phyloP scores from a whole-genome alignment of 2,888 invertebrate genomes.

The Sesia bembeciformis region DNA sequence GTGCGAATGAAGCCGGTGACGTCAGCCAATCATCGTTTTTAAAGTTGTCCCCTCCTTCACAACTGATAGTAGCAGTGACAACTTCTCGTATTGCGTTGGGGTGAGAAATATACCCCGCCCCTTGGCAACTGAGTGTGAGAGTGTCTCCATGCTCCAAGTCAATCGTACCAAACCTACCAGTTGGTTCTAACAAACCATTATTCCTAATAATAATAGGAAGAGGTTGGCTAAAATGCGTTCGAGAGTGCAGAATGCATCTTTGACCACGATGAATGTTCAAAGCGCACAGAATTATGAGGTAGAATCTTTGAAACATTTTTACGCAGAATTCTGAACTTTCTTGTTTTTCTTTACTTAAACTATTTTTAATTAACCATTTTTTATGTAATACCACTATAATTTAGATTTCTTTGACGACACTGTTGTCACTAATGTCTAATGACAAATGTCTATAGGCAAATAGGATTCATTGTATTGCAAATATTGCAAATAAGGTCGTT shows the following conservation, averaged over 20 bases:
- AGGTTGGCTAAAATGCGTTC: conserved; percentile 45
- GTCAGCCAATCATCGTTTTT: conserved; percentile 44
- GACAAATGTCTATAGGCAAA: too few species aligned
- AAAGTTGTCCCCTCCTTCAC: conserved; percentile 40
- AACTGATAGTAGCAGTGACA: conserved; percentile 33
- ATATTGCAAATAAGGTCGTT: too few species aligned
- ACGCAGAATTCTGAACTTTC: conserved; percentile 1
- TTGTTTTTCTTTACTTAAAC: conserved; percentile 1
- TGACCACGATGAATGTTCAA: conserved; percentile 30
- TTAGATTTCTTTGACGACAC: background rate
- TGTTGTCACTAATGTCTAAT: too few species aligned
- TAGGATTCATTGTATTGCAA: too few species aligned
- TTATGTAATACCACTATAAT: background rate
- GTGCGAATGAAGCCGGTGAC: conserved; percentile 28
- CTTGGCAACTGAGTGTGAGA: conserved; percentile 47
- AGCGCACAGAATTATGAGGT: conserved; percentile 40
- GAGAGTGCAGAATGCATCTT: conserved; percentile 38
- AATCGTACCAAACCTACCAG: conserved; percentile 39
- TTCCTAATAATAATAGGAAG: conserved; percentile 45
- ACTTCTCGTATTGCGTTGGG: conserved; percentile 23
- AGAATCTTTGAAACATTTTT: conserved; percentile 30
- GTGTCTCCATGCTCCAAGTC: conserved; percentile 36
- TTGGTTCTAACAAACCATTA: conserved; percentile 44
- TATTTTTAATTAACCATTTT: background rate
- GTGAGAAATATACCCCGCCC: conserved; percentile 30